Conservation (phyloP, 2,113 vertebrate genomes). For the Pygoscelis antarcticus region DNA sequence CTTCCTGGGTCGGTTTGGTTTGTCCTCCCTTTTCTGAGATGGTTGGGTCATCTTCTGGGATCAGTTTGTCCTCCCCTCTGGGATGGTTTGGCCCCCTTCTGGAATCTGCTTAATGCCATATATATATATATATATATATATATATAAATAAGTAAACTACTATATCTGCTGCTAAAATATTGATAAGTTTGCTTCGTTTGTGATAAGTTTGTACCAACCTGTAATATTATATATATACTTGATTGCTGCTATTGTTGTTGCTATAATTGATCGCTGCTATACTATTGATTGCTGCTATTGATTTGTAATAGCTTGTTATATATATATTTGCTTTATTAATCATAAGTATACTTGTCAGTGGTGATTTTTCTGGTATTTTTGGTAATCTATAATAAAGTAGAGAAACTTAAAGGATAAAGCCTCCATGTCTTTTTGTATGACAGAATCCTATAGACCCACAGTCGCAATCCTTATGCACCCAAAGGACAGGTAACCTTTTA, state of each 20-base stretch:
- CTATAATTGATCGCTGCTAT: not conserved
- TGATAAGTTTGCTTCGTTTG: not conserved
- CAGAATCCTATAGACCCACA: accelerated
- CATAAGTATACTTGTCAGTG: not conserved
- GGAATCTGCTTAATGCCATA: not conserved
- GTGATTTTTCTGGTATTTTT: not conserved
- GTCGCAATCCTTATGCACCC: accelerated
- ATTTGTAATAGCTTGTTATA: not conserved
- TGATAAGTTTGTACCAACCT: not conserved
- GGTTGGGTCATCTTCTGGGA: not conserved
- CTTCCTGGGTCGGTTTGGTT: not conserved
- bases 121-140: not conserved
- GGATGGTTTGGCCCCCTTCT: not conserved
- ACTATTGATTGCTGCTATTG: not conserved
- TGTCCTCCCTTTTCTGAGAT: not conserved
- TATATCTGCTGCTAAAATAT: not conserved
- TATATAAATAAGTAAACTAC: not conserved
- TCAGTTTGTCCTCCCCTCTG: not conserved
- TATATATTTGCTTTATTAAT: not conserved
- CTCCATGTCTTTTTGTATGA: not conserved
- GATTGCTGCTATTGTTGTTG: not conserved
- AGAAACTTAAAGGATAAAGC: not conserved
- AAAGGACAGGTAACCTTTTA: not conserved
- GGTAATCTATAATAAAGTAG: not conserved
- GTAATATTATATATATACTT: not conserved